These are phyloP conservation scores for Cerastis rubricosa DNA, from an alignment of 2,888 invertebrate genomes.

Conservation along the genomic window DNA sequence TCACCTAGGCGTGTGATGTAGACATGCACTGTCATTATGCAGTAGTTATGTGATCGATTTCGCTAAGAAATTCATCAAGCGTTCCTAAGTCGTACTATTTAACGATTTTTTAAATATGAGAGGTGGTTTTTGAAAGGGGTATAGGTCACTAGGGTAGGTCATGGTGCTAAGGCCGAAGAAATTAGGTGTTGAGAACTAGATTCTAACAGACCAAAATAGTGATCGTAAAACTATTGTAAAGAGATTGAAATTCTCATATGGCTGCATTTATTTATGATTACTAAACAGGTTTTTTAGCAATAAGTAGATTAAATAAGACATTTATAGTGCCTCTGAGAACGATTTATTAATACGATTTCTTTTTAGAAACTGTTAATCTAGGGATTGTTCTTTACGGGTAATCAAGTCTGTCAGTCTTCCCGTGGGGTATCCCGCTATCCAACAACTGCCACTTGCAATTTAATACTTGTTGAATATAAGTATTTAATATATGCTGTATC, in stretches of 20 bases:
- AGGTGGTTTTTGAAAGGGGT: not conserved
- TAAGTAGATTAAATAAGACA: not conserved
- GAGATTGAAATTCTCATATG: not conserved
- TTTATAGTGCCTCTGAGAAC: not conserved
- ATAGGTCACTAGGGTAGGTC: slow-evolving; percentile 15
- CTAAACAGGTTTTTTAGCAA: not conserved
- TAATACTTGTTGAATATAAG: no score
- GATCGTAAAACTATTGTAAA: not conserved
- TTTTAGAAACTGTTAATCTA: not conserved
- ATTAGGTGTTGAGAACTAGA: not conserved
- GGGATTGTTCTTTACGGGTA: not conserved
- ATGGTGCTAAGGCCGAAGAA: not conserved
- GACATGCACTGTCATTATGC: slow-evolving; percentile 43
- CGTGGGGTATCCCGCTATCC: not conserved
- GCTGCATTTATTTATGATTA: not conserved
- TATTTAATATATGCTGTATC: no score
- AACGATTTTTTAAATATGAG: not conserved
- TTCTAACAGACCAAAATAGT: not conserved
- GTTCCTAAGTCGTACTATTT: not conserved
- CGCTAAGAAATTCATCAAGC: not conserved
- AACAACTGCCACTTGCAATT: no score
- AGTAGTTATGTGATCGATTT: slow-evolving; percentile 12
- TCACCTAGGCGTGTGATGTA: no score
- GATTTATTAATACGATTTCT: slow-evolving; percentile 5
- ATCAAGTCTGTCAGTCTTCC: not conserved